Evolutionary conservation across 1,140 invertebrate genomes (phyloP).

Genomic region (Nymphalis io): DNA sequence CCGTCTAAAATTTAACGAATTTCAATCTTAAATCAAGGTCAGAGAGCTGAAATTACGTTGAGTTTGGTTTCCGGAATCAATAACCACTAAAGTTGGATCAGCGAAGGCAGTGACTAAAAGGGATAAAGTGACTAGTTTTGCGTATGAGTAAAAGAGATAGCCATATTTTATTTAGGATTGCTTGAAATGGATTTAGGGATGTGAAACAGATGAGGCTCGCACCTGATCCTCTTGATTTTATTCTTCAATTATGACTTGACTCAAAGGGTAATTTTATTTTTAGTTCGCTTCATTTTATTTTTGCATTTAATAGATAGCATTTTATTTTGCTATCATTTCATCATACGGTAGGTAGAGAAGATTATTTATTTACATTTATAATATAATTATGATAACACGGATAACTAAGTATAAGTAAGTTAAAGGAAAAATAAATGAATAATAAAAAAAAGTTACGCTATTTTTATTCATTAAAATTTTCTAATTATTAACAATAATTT

Average conservation of each 20-base stretch:
- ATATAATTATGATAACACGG: too few species aligned
- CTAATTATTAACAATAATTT: too few species aligned
- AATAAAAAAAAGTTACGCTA: too few species aligned
- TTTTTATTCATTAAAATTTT: too few species aligned
- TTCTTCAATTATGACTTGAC: conserved; percentile 67
- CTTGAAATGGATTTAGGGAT: conserved; percentile 64
- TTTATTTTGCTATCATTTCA: too few species aligned
- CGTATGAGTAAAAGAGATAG: conserved; percentile 49
- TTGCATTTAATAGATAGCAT: not conserved
- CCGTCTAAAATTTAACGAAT: conserved; percentile 33
- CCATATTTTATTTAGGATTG: conserved; percentile 43
- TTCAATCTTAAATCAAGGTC: conserved; percentile 41
- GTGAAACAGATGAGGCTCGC: conserved; percentile 62
- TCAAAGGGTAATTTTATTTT: conserved; percentile 50
- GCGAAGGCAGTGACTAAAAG: conserved; percentile 49
- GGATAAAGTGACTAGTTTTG: conserved; percentile 45
- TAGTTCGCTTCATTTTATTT: conserved; percentile 9
- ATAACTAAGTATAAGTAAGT: too few species aligned
- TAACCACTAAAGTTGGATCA: conserved; percentile 73
- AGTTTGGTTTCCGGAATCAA: conserved; percentile 54
- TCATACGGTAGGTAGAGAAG: too few species aligned
- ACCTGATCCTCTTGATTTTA: conserved; percentile 74
- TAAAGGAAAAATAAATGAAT: too few species aligned
- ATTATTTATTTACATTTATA: too few species aligned
- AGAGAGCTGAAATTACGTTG: conserved; percentile 48